Evolutionary conservation across 2,888 invertebrate genomes (phyloP), one percentile per base, ranked within the genome.

Genomic region (Dynastes tityus): DNA sequence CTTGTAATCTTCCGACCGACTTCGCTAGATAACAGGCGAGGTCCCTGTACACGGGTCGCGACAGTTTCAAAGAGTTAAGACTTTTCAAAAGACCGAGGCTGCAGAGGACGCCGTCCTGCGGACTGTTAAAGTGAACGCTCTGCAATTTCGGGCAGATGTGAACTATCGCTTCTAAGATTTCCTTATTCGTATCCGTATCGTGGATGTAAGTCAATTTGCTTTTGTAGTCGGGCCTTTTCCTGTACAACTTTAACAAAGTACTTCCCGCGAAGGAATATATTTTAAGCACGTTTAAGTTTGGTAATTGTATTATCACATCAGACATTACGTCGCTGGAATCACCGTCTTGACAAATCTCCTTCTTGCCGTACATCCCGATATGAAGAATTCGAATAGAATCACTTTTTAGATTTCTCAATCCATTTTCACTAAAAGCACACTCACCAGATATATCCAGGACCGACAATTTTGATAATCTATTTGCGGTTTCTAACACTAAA

Each of bases 361-460:
- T 91, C 84, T 94, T 94, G 0, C 94, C 94, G 79, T 92, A 93
- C 90, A 92, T 92, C 63, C 94, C 94, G 82, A 94, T 92, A 84
- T 93, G 92, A 67, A 94, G 89, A 63, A 93, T 90, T 3, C 91
- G 91, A 55, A 94, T 85, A 73, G 90, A 90, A 61, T 91, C 89
- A 13, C 91, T 90, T 80, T 90, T 88, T 85, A 94, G 89, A 1
- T 89, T 89, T 77, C 91, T 91, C 68, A 94, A 91, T 76, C 93
- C 93, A 37, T 91, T 91, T 84, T 92, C 91, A 0, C 93, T 93
- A 61, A 94, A 92, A 84, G 92, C 92, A 8, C 93, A 93, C 85
- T 94, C 94, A 1, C 94, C 94, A 0, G 94, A 94, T 79, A 94
- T 91, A 83, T 94, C 93, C 32, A 94, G 86, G 9, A 92, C 88